A percentile compares a stretch with the other conserved stretches of the same genome.
Conservation (phyloP, 2,113 vertebrate genomes). For the Perognathus longimembris region DNA sequence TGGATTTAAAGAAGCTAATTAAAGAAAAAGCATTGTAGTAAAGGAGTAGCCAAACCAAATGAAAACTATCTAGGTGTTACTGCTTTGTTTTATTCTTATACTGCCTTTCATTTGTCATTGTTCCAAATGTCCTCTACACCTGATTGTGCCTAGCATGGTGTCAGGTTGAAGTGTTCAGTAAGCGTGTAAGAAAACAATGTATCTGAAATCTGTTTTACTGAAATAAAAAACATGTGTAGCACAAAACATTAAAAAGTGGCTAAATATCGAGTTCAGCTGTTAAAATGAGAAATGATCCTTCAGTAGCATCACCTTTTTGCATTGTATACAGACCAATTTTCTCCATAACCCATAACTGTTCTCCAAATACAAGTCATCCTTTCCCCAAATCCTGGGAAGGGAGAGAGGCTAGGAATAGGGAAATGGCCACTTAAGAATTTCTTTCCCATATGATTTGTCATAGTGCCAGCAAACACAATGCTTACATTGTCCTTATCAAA, state of each 20-base stretch:
- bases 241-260: constrained; percentile 35
- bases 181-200: background rate
- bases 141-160: background rate
- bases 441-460: constrained; percentile 26
- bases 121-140: background rate
- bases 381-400: background rate
- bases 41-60: constrained; percentile 39
- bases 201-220: constrained; percentile 4
- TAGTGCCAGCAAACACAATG: background rate
- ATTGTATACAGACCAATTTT: constrained; percentile 25
- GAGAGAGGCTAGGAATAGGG: background rate
- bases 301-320: background rate
- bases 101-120: constrained; percentile 19
- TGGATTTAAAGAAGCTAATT: constrained; percentile 27
- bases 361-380: background rate
- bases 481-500: constrained; percentile 51
- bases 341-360: background rate
- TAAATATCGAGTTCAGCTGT: constrained; percentile 23
- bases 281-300: constrained; percentile 15
- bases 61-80: background rate
- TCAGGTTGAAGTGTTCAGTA: background rate
- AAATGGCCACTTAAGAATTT: constrained; percentile 10
- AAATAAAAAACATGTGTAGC: constrained; percentile 19
- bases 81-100: background rate
- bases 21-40: background rate